Percentiles rank a stretch among this genome's conserved stretches.
These are phyloP conservation scores for Plectrocnemia conspersa DNA, from an alignment of 1,140 invertebrate species.

Conservation along the genomic window DNA sequence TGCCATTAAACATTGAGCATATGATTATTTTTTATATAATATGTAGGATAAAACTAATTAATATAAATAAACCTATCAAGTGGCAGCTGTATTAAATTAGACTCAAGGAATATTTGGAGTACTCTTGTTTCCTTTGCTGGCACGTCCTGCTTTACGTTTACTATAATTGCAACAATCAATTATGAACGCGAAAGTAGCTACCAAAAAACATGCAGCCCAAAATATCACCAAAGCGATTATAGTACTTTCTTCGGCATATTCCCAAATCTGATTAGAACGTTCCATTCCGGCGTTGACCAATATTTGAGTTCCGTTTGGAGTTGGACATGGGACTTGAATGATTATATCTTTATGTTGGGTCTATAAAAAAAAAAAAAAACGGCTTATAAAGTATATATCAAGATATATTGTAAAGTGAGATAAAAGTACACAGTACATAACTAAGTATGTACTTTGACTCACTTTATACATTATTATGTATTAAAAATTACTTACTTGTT, in stretches of 20 bases:
- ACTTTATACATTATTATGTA: neutral
- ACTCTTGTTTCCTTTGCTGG: conserved; percentile 45
- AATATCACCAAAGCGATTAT: conserved; percentile 55
- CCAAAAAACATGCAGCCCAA: conserved; percentile 55
- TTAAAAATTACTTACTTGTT: conserved; percentile 51
- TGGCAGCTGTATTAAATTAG: no score
- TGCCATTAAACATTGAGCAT: no score
- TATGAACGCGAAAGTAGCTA: conserved; percentile 55
- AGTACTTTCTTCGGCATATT: conserved; percentile 52
- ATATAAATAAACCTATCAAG: neutral
- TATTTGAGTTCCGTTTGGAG: conserved; percentile 69
- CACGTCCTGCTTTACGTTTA: conserved; percentile 41
- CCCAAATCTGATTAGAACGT: conserved; percentile 45
- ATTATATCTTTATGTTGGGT: conserved; percentile 78
- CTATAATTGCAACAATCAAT: conserved; percentile 54
- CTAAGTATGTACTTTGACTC: no score
- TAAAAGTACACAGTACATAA: no score
- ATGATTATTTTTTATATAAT: no score
- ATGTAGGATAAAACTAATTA: no score
- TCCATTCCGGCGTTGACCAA: conserved; percentile 57
- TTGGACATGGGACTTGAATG: conserved; percentile 70
- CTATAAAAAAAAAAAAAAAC: conserved; percentile 48
- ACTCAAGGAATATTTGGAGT: conserved; percentile 47
- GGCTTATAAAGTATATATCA: conserved; percentile 28
- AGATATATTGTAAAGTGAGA: no score